phyloP scores from a whole-genome alignment of 2,113 vertebrate species.

The Dinomys branickii region DNA sequence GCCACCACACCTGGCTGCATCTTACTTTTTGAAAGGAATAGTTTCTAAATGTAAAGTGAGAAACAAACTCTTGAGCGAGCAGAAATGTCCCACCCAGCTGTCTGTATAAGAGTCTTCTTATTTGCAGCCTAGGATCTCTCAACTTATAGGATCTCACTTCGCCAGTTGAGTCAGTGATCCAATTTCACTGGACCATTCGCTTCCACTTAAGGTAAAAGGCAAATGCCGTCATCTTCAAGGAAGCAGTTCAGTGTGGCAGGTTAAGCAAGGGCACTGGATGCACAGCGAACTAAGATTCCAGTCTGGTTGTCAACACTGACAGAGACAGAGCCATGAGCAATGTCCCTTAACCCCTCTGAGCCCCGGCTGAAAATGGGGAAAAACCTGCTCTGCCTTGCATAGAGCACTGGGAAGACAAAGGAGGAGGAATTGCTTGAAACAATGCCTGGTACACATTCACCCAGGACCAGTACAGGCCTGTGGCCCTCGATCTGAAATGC shows the following conservation, averaged over 20 bases:
- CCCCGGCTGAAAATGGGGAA: not conserved
- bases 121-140: conserved; percentile 13
- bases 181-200: not conserved
- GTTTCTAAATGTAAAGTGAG: conserved; percentile 43
- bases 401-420: not conserved
- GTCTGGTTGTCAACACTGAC: not conserved
- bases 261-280: not conserved
- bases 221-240: not conserved
- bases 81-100: conserved; percentile 35
- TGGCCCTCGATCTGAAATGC: not conserved
- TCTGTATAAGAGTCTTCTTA: not conserved
- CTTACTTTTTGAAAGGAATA: conserved; percentile 34
- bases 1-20: not conserved
- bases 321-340: not conserved
- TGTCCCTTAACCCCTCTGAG: not conserved
- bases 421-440: not conserved
- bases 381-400: not conserved
- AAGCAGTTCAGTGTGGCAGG: not conserved
- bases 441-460: not conserved
- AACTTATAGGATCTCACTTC: not conserved
- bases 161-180: not conserved
- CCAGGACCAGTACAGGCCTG: not conserved
- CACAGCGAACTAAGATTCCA: not conserved
- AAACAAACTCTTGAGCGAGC: not conserved
- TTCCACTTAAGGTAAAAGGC: conserved; percentile 6